Conservation (phyloP, 1,140 invertebrate species). For the Orchestia grillus region DNA sequence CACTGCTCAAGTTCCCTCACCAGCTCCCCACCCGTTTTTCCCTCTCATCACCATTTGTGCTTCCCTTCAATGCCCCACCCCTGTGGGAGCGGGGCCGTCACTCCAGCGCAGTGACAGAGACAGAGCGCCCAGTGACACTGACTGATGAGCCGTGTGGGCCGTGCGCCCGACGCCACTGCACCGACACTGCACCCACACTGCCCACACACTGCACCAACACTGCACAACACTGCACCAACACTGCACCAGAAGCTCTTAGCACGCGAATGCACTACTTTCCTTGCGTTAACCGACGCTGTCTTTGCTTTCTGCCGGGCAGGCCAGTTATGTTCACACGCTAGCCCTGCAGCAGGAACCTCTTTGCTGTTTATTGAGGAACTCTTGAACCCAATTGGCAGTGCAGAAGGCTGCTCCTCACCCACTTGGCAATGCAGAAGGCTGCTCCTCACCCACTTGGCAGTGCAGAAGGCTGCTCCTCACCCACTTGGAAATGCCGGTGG, state of each 20-base stretch:
- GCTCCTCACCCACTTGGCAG: background rate
- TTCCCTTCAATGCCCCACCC: background rate
- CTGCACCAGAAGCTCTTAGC: background rate
- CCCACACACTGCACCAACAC: slow-evolving; percentile 8
- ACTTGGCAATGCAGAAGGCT: background rate
- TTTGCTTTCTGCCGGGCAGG: too few species aligned
- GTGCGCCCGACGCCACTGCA: background rate
- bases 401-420: background rate
- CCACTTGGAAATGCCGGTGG: background rate
- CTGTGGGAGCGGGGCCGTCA: background rate
- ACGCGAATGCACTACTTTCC: background rate
- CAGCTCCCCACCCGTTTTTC: background rate
- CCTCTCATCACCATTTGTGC: slow-evolving; percentile 11
- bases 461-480: background rate
- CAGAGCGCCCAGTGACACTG: slow-evolving; percentile 26
- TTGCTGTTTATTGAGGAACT: background rate
- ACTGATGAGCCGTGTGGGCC: slow-evolving; percentile 23
- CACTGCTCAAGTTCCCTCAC: background rate
- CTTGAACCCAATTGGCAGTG: background rate
- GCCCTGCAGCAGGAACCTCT: background rate
- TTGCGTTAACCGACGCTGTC: background rate
- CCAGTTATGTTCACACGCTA: too few species aligned
- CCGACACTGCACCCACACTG: background rate
- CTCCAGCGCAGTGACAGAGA: slow-evolving; percentile 35
- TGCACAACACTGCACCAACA: background rate